Conservation (phyloP, 2,113 vertebrate species). For the Rhinopithecus roxellana region DNA sequence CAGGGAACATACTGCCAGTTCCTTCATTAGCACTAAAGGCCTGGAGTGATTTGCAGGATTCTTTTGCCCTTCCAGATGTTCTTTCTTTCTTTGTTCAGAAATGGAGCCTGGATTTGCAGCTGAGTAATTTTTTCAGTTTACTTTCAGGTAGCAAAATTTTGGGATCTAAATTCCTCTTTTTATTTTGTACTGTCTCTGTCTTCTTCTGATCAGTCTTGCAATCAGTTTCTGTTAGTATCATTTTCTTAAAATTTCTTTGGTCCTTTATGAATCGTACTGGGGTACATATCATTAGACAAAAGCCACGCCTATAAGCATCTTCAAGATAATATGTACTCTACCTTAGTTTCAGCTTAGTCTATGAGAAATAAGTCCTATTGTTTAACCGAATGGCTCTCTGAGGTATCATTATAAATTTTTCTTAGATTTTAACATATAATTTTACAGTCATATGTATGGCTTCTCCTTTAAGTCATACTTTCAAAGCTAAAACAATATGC, state of each 20-base stretch:
- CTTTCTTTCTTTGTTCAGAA: neutral
- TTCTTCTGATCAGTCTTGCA: neutral
- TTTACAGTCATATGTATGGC: neutral
- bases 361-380: neutral
- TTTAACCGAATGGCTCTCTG: neutral
- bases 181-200: neutral
- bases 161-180: neutral
- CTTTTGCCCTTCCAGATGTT: neutral
- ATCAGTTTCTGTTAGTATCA: neutral
- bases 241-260: neutral
- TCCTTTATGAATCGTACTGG: neutral
- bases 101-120: neutral
- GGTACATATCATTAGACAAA: neutral
- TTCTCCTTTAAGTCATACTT: slow-evolving; percentile 15
- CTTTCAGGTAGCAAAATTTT: neutral
- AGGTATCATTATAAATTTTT: neutral
- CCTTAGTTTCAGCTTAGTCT: neutral
- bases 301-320: neutral
- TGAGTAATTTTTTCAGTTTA: neutral
- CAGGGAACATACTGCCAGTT: neutral
- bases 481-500: neutral
- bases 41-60: neutral
- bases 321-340: neutral
- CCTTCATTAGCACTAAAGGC: neutral
- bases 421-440: neutral